These are phyloP conservation scores for Pantherophis vulpinus DNA, from an alignment of 2,797 vertebrate genomes.

Conservation along the genomic window DNA sequence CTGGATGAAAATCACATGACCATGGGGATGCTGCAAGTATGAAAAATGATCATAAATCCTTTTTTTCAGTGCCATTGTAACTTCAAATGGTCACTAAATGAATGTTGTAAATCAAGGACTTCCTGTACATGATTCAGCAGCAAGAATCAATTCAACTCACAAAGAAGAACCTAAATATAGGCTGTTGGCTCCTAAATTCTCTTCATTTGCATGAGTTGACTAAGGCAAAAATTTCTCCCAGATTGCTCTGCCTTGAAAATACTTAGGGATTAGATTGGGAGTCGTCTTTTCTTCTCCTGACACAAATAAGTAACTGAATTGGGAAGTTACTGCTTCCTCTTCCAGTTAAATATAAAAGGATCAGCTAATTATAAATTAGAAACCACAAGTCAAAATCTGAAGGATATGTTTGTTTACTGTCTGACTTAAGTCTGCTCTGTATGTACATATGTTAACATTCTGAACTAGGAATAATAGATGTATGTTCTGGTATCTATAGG, in stretches of 20 bases:
- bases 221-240: not conserved
- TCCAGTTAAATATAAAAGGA: slow-evolving; percentile 6
- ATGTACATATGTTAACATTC: not conserved
- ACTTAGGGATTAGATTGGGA: not conserved
- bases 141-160: not conserved
- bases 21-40: too few species aligned
- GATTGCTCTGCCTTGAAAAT: not conserved
- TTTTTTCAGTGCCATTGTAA: not conserved
- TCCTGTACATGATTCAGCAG: not conserved
- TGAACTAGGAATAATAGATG: slow-evolving; percentile 32
- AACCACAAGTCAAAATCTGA: slow-evolving; percentile 4
- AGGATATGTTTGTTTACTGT: slow-evolving; percentile 11
- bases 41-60: too few species aligned
- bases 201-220: not conserved
- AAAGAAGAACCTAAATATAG: not conserved
- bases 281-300: not conserved
- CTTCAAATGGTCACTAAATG: not conserved
- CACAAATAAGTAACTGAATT: not conserved
- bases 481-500: slow-evolving; percentile 7
- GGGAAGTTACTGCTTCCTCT: not conserved
- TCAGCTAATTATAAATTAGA: slow-evolving; percentile 3
- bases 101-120: too few species aligned
- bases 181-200: not conserved
- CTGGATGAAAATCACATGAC: too few species aligned
- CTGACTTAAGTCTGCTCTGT: slow-evolving; percentile 24